Conservation (phyloP, 1,140 invertebrate species). For the Formica selysi region DNA sequence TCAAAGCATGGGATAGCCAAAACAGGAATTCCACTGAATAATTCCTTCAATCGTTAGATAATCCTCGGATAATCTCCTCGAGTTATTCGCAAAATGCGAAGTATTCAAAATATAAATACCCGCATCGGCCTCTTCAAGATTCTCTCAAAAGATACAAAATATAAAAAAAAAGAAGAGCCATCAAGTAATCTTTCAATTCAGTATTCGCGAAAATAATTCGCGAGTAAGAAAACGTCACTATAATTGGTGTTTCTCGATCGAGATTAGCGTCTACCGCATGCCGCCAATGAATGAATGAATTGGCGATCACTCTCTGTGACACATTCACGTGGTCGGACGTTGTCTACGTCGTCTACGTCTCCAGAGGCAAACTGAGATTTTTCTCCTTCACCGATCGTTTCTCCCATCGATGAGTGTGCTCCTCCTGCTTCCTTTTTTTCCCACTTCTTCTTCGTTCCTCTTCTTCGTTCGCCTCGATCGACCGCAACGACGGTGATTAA, state of each 20-base stretch:
- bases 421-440: constrained; percentile 43
- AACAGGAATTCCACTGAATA: background rate
- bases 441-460: constrained; percentile 26
- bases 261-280: background rate
- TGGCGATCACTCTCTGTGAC: constrained; percentile 19
- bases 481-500: constrained; percentile 29
- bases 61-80: background rate
- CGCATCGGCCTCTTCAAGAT: background rate
- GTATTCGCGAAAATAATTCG: background rate
- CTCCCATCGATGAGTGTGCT: background rate
- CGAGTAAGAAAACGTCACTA: background rate
- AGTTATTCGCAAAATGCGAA: background rate
- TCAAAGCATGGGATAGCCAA: background rate
- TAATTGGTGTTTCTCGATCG: background rate
- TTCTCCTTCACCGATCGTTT: constrained; percentile 19
- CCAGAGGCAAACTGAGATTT: constrained; percentile 19
- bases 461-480: background rate
- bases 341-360: constrained; percentile 17
- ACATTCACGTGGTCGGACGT: constrained; percentile 36
- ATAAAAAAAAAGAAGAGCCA: background rate
- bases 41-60: background rate
- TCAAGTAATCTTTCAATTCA: background rate
- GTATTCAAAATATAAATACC: constrained; percentile 20
- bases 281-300: constrained; percentile 19
- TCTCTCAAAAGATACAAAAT: background rate